Percentiles rank a stretch among this genome's conserved stretches.
These are phyloP conservation scores for Actenoides hombroni DNA, from an alignment of 2,113 vertebrate species.

Conservation along the genomic window DNA sequence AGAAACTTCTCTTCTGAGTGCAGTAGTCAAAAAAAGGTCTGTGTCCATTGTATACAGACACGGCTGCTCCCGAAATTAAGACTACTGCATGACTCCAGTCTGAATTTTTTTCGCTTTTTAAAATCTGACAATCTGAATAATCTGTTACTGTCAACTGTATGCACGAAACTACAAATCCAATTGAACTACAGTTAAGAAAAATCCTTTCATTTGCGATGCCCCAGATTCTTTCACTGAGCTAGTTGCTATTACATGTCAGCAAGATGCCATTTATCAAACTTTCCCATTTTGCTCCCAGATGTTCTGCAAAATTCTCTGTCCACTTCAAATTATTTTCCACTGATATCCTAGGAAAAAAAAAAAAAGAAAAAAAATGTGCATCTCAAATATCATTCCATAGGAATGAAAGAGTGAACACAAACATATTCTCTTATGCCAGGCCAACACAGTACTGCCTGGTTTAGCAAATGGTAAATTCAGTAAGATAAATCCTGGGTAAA, in stretches of 20 bases:
- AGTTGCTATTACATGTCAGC: slow-evolving; percentile 23
- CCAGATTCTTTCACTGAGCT: background rate
- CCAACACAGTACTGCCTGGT: background rate
- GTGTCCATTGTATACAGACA: background rate
- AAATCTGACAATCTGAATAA: background rate
- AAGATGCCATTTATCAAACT: slow-evolving; percentile 44
- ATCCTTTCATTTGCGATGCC: background rate
- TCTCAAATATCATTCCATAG: slow-evolving; percentile 23
- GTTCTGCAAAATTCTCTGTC: slow-evolving; percentile 17
- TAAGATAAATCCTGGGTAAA: slow-evolving; percentile 38
- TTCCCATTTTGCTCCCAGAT: slow-evolving; percentile 44
- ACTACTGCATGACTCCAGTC: background rate
- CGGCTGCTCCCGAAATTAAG: background rate
- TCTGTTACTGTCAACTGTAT: background rate
- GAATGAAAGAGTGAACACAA: slow-evolving; percentile 7
- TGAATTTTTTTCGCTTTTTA: background rate
- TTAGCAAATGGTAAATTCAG: slow-evolving; percentile 26
- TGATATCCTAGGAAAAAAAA: background rate
- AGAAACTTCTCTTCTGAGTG: background rate
- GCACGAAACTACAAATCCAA: background rate
- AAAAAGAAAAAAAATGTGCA: background rate
- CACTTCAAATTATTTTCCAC: slow-evolving; percentile 7
- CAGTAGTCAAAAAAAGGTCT: background rate
- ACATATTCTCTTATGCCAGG: slow-evolving; percentile 15
- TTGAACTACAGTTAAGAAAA: background rate